phyloP scores from a whole-genome alignment of 2,113 vertebrate genomes.

The Notothenia coriiceps region DNA sequence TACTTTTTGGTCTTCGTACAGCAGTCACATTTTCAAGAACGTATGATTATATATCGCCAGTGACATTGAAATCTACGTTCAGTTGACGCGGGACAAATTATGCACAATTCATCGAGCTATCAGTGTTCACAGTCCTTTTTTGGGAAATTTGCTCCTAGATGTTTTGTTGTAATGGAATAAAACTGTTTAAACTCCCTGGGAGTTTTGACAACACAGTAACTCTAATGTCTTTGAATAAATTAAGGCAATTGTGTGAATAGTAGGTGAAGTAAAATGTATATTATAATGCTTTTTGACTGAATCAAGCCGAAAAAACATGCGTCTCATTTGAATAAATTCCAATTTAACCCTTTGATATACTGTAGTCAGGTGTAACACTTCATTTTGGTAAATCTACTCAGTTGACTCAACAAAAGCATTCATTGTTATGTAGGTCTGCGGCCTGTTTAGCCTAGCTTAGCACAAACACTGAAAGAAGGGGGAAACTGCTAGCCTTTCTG shows the following conservation, averaged over 20 bases:
- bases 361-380: slow-evolving; percentile 12
- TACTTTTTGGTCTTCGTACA: not conserved
- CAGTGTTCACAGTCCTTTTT: too few species aligned
- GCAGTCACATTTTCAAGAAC: too few species aligned
- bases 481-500: not conserved
- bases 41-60: not conserved
- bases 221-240: not conserved
- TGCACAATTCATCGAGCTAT: too few species aligned
- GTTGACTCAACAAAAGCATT: not conserved
- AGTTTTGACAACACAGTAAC: not conserved
- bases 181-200: not conserved
- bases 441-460: not conserved
- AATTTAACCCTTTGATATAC: not conserved
- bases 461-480: not conserved
- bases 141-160: not conserved
- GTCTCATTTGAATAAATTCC: not conserved
- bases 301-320: not conserved
- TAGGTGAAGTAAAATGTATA: not conserved
- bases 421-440: not conserved
- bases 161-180: not conserved
- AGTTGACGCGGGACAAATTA: too few species aligned
- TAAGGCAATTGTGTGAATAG: not conserved
- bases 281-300: not conserved
- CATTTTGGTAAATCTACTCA: slow-evolving; percentile 4
- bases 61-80: not conserved